phyloP scores from a whole-genome alignment of 2,888 invertebrate species.

The Petrolisthes manimaculis region DNA sequence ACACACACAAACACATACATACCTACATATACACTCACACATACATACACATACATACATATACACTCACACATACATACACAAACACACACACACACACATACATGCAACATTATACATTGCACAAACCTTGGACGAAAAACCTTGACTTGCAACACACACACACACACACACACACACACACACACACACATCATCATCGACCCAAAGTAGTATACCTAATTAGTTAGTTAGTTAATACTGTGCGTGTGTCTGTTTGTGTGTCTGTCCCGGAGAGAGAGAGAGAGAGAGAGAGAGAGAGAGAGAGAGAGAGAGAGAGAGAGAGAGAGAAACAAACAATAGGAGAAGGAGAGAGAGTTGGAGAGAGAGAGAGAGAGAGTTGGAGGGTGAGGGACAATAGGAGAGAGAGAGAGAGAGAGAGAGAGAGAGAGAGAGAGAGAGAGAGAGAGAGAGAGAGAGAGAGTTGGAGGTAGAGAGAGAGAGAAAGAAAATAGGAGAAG shows the following conservation, averaged over 20 bases:
- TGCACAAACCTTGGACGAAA: neutral
- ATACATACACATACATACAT: conserved; percentile 8
- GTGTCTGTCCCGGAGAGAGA: too few species aligned
- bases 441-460: neutral
- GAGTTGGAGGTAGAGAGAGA: neutral
- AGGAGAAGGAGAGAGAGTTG: too few species aligned
- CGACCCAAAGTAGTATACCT: neutral
- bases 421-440: too few species aligned
- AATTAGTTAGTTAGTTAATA: too few species aligned
- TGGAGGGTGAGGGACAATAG: too few species aligned
- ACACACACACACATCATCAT: neutral
- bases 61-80: conserved; percentile 4
- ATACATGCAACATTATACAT: neutral
- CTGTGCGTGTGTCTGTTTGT: too few species aligned
- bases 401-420: too few species aligned
- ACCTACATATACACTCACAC: conserved; percentile 16
- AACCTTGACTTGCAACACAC: neutral
- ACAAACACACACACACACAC: conserved; percentile 18
- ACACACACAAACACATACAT: conserved; percentile 19
- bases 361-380: too few species aligned
- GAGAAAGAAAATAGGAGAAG: neutral
- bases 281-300: too few species aligned
- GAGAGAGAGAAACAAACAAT: too few species aligned
- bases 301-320: too few species aligned
- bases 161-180: conserved; percentile 1